Base-by-base conservation (phyloP, 2,888 invertebrate species). In the Troides helena region DNA sequence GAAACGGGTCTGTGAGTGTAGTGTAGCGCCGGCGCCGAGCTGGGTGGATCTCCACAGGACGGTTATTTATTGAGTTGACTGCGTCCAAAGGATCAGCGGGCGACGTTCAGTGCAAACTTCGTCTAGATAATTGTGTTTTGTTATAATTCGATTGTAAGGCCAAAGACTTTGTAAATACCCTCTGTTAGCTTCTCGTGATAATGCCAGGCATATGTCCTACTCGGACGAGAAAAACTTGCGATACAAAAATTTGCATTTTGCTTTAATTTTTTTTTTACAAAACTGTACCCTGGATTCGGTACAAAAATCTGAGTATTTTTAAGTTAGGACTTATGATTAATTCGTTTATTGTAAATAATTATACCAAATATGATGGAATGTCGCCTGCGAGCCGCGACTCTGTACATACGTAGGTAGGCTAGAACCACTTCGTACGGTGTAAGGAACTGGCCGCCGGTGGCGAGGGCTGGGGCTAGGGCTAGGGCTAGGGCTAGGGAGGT, bases 211-310 rank as follows among this genome's bases (percentile, higher is more conserved):
- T 74, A 73, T 76, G 77, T 73, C 78, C 76, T 74, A 71, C 70
- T 79, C 82, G 83, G 78, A 78, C 76, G 78, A 63, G 77, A 78
- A 76, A 77, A 86, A 90, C 89, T 82, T 83, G 80, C 86, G 90
- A 89, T 91, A 90, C 90, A 91, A 92, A 92, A 83, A 80, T 79
- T 18, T 91, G 92, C 92, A 92, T 92, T 91, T 92, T 86, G 91
- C 90, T 90, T 90, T 90, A 90, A 90, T 87, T 85, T 86, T 86
- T 84, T 78, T 83, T 81, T 84, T 46, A 65, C 43, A 74, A 76
- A 78, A 72, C 75, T 79, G 90, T 89, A 88, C 89, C 87, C 85
- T 85, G 88, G 88, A 80, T 76, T 80, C 81, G 90, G 90, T 89
- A 88, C 90, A 85, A 87, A 89, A 82, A 85, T 88, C 88, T 88